These are phyloP conservation scores for Ascidia mentula DNA, from an alignment of 23 tunicate species.

Conservation along the genomic window DNA sequence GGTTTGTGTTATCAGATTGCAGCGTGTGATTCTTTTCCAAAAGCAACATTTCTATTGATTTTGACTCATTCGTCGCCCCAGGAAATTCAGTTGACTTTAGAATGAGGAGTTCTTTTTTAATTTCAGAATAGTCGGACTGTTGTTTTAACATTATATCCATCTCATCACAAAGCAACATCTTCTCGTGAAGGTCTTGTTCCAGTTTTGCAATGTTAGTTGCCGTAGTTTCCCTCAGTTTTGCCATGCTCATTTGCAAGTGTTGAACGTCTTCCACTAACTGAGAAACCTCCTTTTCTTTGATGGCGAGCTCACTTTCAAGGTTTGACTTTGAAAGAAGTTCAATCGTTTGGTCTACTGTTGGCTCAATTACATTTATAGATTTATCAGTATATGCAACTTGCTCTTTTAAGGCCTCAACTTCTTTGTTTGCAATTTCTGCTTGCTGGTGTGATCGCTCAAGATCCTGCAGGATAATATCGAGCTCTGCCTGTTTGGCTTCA, in stretches of 20 bases:
- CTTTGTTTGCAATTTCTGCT: conserved; percentile 55
- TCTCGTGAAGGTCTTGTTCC: conserved; percentile 66
- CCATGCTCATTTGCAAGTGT: conserved; percentile 69
- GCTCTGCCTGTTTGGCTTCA: conserved; percentile 91
- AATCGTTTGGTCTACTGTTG: conserved; percentile 32
- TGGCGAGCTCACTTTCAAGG: conserved; percentile 80
- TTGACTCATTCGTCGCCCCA: conserved; percentile 15
- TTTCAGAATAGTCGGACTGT: conserved; percentile 66
- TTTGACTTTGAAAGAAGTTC: conserved; percentile 54
- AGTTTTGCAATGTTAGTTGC: conserved; percentile 56
- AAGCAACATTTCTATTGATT: conserved; percentile 71
- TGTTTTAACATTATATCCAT: conserved; percentile 23
- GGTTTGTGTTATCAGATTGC: conserved; percentile 75
- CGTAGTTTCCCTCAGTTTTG: conserved; percentile 72
- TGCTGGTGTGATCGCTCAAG: conserved; percentile 82
- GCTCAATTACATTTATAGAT: not conserved
- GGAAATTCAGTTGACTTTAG: conserved; percentile 86
- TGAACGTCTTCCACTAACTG: conserved; percentile 91
- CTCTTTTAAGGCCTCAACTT: conserved; percentile 69
- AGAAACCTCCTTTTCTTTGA: conserved; percentile 91
- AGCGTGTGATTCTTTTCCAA: conserved; percentile 78
- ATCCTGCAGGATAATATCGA: conserved; percentile 82
- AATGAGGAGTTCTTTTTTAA: conserved; percentile 80
- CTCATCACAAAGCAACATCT: conserved; percentile 14
- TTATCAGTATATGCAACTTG: not conserved